Evolutionary conservation across 2,888 invertebrate species (phyloP).

Genomic region (Actias luna): DNA sequence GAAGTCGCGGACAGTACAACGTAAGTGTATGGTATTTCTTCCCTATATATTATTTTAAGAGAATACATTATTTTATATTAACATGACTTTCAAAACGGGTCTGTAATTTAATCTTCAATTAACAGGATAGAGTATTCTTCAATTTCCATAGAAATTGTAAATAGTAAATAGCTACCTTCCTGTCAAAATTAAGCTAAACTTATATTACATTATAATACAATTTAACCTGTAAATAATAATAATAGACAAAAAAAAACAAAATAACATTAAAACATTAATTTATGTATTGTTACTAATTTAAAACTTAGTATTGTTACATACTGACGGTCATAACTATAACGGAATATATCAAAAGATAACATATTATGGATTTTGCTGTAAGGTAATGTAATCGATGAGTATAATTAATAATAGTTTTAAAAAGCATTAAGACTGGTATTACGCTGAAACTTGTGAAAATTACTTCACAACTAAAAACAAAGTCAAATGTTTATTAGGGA

Average conservation of each 20-base stretch:
- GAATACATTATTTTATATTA: background rate
- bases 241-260: background rate
- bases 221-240: background rate
- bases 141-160: background rate
- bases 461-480: no score
- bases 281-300: background rate
- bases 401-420: no score
- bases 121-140: background rate
- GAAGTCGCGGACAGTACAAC: no score
- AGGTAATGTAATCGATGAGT: no score
- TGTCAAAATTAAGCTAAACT: conserved; percentile 33
- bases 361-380: background rate
- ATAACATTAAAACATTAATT: background rate
- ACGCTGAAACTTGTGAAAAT: no score
- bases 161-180: conserved; percentile 14
- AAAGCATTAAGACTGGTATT: no score
- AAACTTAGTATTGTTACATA: background rate
- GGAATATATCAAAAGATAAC: background rate
- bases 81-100: background rate
- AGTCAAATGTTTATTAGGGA: no score
- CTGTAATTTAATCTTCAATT: background rate
- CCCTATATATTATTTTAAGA: no score
- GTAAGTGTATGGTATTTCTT: no score
- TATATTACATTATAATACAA: conserved; percentile 34
- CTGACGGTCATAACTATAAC: background rate